Base-by-base conservation (phyloP, 2,113 vertebrate species). In the Piaya cayana region DNA sequence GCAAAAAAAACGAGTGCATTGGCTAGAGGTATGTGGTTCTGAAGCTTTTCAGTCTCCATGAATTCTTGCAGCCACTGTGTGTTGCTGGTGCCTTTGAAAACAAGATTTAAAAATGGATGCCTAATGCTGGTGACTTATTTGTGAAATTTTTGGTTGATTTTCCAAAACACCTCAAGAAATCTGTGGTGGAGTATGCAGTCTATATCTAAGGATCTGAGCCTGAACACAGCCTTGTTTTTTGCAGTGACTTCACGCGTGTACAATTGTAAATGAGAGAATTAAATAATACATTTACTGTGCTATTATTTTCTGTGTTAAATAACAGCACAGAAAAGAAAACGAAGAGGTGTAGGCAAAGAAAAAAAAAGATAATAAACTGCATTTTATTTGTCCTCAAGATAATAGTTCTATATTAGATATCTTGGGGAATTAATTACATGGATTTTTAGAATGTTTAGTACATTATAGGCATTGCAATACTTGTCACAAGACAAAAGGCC, bases 321-420 rank as follows among this genome's bases (percentile, higher is more conserved):
- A 96, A 93, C 68, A 58, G 88, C 65, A 78, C 56, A 95, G 90
- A 90, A 63, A 83, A 92, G 53, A 93, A 96, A 92, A 71, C 4
- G 52, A 94, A 95, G 95, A 96, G 90, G 93, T 95, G 92, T 78
- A 84, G 88, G 94, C 82, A 94, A 95, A 90, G 60, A 58, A 6
- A 58, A 87, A 58, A 95, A 93, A 96, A 93, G 32, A 89, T 94
- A 70, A 96, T 81, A 96, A 79, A 92, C 85, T 37, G 82, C 53
- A 67, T 88, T 39, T 92, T 86, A 92, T 96, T 89, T 93, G 74
- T 81, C 83, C 69, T 75, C 81, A 63, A 93, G 95, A 97, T 94
- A 95, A 96, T 76, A 92, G 93, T 95, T 94, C 90, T 96, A 69
- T 95, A 94, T 96, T 93, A 95, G 93, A 86, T 90, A 96, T 85